phyloP scores from a whole-genome alignment of 2,888 invertebrate species.

The Epiblema foenella region DNA sequence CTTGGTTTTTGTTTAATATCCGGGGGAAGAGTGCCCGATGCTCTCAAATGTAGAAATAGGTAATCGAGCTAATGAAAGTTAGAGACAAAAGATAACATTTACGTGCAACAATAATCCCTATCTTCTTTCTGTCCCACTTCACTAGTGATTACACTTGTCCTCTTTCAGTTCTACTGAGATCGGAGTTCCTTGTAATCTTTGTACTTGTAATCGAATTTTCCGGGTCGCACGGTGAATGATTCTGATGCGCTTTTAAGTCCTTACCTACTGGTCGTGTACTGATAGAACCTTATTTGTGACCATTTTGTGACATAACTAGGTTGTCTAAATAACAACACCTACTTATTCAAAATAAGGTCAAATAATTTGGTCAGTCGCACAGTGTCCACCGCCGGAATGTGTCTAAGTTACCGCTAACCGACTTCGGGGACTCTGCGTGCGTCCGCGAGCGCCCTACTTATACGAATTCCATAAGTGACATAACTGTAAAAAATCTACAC shows the following conservation, averaged over 20 bases:
- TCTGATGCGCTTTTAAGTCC: no score
- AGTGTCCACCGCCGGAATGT: slow-evolving; percentile 54
- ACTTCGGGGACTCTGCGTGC: slow-evolving; percentile 50
- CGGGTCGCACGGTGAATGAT: no score
- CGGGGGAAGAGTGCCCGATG: no score
- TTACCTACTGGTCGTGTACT: no score
- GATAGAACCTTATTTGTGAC: no score
- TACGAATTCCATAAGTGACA: slow-evolving; percentile 7
- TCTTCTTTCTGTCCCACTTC: neutral
- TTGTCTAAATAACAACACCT: neutral
- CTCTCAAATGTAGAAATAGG: no score
- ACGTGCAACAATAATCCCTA: neutral
- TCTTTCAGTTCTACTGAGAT: no score
- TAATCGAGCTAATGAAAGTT: neutral
- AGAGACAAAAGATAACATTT: neutral
- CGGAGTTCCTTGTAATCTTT: no score
- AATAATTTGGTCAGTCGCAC: slow-evolving; percentile 28
- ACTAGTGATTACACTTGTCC: neutral
- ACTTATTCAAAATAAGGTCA: slow-evolving; percentile 25
- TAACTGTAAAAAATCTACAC: slow-evolving; percentile 11
- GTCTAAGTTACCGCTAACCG: slow-evolving; percentile 63
- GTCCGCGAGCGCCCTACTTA: slow-evolving; percentile 28
- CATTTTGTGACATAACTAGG: neutral
- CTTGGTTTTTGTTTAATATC: no score
- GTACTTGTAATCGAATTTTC: no score